A percentile compares a stretch with the other conserved stretches of the same genome.
Conservation (phyloP, 2,888 invertebrate genomes). For the Sinhomidia bicolor region DNA sequence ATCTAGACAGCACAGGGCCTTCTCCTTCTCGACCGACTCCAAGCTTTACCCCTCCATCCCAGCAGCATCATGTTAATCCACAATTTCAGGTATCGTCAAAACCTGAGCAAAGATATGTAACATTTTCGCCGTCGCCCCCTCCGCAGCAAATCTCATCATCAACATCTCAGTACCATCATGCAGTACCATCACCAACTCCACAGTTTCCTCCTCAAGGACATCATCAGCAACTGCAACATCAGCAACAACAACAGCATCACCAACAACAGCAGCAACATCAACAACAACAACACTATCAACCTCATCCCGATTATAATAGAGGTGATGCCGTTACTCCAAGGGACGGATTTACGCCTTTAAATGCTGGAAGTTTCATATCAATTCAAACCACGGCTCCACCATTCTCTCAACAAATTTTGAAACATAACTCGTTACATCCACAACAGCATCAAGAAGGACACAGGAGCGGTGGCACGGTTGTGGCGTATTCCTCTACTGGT, state of each 20-base stretch:
- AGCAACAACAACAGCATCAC: not conserved
- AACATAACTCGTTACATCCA: constrained; percentile 62
- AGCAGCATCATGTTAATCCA: constrained; percentile 44
- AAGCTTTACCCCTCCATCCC: constrained; percentile 26
- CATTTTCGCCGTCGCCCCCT: not conserved
- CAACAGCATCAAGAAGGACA: constrained; percentile 36
- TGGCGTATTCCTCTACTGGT: constrained; percentile 50
- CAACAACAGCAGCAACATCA: constrained; percentile 42
- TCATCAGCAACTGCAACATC: constrained; percentile 17
- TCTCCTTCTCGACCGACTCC: constrained; percentile 43
- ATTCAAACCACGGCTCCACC: constrained; percentile 76
- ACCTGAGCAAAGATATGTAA: constrained; percentile 51
- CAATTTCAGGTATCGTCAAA: constrained; percentile 38
- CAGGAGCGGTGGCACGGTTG: constrained; percentile 21
- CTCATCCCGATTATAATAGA: not conserved
- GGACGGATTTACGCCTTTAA: constrained; percentile 73
- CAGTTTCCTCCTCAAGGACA: not conserved
- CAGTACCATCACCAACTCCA: constrained; percentile 15
- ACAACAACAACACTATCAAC: constrained; percentile 5
- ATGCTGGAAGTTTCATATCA: constrained; percentile 75
- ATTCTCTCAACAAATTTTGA: constrained; percentile 74
- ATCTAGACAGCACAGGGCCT: constrained; percentile 52
- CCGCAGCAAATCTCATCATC: constrained; percentile 38
- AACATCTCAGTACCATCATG: constrained; percentile 32
- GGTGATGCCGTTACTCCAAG: constrained; percentile 62